Base-by-base conservation (phyloP, 2,888 invertebrate genomes). In the Parelbella ahira region DNA sequence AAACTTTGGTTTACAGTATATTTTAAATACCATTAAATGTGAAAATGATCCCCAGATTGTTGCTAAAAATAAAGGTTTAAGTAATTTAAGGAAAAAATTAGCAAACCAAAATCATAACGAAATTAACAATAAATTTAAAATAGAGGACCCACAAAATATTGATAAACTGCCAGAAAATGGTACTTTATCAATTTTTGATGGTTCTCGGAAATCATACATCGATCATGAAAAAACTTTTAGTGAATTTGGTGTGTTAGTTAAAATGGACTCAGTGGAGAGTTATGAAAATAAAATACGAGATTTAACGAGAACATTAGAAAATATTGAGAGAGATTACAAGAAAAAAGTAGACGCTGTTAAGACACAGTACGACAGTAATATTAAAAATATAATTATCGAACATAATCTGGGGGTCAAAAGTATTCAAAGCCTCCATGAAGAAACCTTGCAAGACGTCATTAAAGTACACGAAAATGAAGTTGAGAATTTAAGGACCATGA, bases 341-440 rank as follows among this genome's bases (percentile, higher is more conserved):
- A 77, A 70, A 47, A 84, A 77, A 63, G 66, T 83, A 15, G 74
- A 82, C 29, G 76, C 76, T 2, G 68, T 90, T 24, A 89, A 90
- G 68, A 52, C 68, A 7, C 89, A 90, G 54, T 89, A 89, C 49
- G 89, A 90, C 19, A 74, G 63, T 49, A 88, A 90, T 36, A 81
- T 89, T 29, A 87, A 86, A 53, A 83, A 71, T 46, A 76, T 90
- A 38, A 69, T 88, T 11, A 86, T 84, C 39, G 84, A 89, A 54
- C 89, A 90, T 50, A 86, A 88, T 54, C 77, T 80, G 47, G 88
- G 89, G n/a, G 88, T 90, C 2, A 77, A 75, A 49, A 88, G 78
- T 50, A 76, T 90, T 54, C 90, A 90, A 62, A 72, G 67, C 47
- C 71, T 89, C 15, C 89, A 90, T 19, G 89, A 89, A 56, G 88